phyloP scores from a whole-genome alignment of 2,797 vertebrate species.

The Vespertilio murinus region DNA sequence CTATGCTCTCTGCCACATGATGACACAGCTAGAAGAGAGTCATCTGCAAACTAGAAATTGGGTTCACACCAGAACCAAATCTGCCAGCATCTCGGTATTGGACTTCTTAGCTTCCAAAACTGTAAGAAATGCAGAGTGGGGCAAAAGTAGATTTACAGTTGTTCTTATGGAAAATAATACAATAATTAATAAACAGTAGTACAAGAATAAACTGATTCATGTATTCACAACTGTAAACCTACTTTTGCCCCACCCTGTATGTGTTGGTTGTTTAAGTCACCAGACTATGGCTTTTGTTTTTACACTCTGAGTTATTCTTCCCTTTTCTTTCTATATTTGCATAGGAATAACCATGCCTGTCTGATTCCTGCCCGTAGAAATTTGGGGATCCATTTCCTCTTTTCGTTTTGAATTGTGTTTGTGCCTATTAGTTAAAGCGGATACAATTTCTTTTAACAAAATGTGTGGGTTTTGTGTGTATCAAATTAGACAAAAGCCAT shows the following conservation, averaged over 20 bases:
- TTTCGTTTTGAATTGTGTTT: neutral
- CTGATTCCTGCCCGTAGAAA: neutral
- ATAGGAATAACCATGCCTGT: neutral
- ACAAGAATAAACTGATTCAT: neutral
- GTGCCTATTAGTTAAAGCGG: neutral
- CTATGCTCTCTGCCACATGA: neutral
- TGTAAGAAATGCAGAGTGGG: neutral
- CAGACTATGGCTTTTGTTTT: neutral
- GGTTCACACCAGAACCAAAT: neutral
- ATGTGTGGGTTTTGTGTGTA: neutral
- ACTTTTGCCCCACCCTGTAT: neutral
- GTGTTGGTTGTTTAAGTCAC: neutral
- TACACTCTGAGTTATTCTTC: neutral
- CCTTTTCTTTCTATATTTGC: neutral
- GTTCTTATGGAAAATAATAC: neutral
- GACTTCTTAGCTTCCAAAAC: neutral
- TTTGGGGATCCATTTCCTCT: neutral
- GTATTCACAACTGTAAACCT: neutral
- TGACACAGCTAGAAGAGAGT: neutral
- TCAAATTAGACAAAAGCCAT: constrained; percentile 11
- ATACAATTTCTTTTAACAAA: neutral
- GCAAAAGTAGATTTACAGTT: neutral
- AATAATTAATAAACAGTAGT: neutral
- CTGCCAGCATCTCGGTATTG: neutral
- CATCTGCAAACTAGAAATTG: neutral